These are phyloP conservation scores for Zophobas atratus DNA, from an alignment of 1,140 invertebrate genomes.

Conservation along the genomic window DNA sequence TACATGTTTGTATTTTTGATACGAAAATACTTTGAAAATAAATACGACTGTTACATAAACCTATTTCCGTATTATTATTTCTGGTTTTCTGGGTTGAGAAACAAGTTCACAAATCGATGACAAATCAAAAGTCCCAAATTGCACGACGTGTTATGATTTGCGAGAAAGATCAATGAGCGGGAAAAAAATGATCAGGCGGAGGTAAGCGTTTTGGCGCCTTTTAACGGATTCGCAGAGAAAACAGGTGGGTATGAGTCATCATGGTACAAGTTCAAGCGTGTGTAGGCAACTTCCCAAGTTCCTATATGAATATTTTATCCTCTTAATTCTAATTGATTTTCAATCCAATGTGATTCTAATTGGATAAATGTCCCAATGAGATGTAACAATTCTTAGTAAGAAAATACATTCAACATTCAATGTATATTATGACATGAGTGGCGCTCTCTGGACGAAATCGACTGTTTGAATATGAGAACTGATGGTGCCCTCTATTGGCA, in stretches of 20 bases:
- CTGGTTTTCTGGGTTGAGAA: not conserved
- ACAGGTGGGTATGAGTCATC: not conserved
- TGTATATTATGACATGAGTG: too few species aligned
- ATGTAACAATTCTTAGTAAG: too few species aligned
- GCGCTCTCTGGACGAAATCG: too few species aligned
- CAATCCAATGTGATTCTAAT: slow-evolving; percentile 16
- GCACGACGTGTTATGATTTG: not conserved
- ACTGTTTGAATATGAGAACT: too few species aligned
- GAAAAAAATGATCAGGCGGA: not conserved
- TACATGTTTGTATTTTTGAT: slow-evolving; percentile 55
- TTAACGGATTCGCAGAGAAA: not conserved
- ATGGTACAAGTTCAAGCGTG: too few species aligned
- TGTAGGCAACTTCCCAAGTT: too few species aligned
- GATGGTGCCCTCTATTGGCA: too few species aligned
- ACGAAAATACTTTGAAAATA: slow-evolving; percentile 45
- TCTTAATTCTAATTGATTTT: not conserved
- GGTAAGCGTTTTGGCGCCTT: not conserved
- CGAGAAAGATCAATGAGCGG: not conserved
- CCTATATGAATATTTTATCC: too few species aligned
- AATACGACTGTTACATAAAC: slow-evolving; percentile 44
- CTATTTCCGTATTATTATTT: slow-evolving; percentile 7
- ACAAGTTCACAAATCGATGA: too few species aligned
- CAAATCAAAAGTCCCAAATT: not conserved
- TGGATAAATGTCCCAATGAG: not conserved
- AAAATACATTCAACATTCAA: too few species aligned